These are phyloP conservation scores for Ornithorhynchus anatinus DNA, from an alignment of 2,113 vertebrate species.

Conservation along the genomic window DNA sequence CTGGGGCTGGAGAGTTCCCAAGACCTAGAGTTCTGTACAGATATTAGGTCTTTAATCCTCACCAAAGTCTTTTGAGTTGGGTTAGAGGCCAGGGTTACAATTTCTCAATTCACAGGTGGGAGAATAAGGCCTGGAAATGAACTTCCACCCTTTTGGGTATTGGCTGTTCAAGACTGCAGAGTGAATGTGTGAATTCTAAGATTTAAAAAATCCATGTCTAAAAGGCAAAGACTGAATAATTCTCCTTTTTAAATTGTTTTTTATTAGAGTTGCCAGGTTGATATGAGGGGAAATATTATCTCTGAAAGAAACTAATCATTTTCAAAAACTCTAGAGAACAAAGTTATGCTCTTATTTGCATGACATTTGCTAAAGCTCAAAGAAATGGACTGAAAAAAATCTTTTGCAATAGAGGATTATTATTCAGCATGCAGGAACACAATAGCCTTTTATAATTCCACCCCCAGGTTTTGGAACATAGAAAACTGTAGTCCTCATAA, in stretches of 20 bases:
- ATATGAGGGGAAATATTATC: constrained; percentile 18
- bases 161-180: neutral
- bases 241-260: constrained; percentile 27
- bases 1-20: neutral
- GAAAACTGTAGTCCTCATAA: constrained; percentile 35
- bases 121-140: neutral
- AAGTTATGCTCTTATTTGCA: constrained; percentile 20
- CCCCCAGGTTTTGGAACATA: constrained; percentile 47
- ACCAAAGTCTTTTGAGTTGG: too few relatives aligned
- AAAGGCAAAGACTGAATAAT: constrained; percentile 43
- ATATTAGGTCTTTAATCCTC: neutral
- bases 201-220: constrained; percentile 33
- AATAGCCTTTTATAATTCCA: constrained; percentile 59
- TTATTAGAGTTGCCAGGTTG: constrained; percentile 47
- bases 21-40: neutral
- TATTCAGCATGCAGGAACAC: constrained; percentile 45
- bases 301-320: constrained; percentile 38
- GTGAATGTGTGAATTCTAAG: neutral
- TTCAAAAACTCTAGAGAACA: constrained; percentile 27
- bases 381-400: constrained; percentile 33
- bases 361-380: constrained; percentile 36
- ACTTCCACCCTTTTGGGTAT: neutral
- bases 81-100: too few relatives aligned
- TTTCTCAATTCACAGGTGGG: too few relatives aligned
- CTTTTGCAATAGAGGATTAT: constrained; percentile 35